phyloP scores from a whole-genome alignment of 2,113 vertebrate genomes.

The Siniperca chuatsi region DNA sequence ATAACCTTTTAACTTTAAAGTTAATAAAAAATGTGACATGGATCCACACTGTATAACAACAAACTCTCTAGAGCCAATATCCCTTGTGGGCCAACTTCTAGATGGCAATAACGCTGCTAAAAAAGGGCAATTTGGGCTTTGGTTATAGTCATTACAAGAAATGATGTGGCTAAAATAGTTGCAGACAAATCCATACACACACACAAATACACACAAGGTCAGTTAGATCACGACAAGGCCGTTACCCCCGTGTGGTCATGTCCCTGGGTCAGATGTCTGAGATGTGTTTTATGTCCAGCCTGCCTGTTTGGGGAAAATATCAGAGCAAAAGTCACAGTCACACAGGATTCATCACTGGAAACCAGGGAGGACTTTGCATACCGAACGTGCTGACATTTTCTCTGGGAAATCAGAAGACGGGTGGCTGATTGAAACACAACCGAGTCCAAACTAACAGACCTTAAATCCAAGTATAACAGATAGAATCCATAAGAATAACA shows the following conservation, averaged over 20 bases:
- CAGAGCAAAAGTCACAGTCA: constrained; percentile 57
- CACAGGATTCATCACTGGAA: constrained; percentile 41
- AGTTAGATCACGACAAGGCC: constrained; percentile 6
- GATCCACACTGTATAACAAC: not conserved
- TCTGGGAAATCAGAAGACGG: constrained; percentile 22
- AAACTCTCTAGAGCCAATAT: not conserved
- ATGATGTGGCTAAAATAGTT: constrained; percentile 18
- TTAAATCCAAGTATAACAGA: not conserved
- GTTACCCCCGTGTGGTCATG: constrained; percentile 31
- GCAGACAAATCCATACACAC: not conserved
- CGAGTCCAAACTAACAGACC: not conserved
- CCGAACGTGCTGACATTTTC: constrained; percentile 7
- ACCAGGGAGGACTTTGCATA: constrained; percentile 1
- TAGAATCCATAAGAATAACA: constrained; percentile 32
- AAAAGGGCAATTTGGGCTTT: constrained; percentile 29
- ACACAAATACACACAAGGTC: constrained; percentile 27
- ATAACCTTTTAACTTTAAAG: constrained; percentile 4
- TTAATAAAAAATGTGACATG: not conserved
- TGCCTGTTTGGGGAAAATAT: constrained; percentile 39
- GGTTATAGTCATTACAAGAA: not conserved
- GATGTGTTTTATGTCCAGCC: constrained; percentile 40
- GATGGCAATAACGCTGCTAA: constrained; percentile 5
- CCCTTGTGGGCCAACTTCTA: not conserved
- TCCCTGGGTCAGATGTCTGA: constrained; percentile 61
- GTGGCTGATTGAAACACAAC: not conserved